These are phyloP conservation scores for Pterocles burchelli DNA, from an alignment of 2,113 vertebrate species.

Conservation along the genomic window DNA sequence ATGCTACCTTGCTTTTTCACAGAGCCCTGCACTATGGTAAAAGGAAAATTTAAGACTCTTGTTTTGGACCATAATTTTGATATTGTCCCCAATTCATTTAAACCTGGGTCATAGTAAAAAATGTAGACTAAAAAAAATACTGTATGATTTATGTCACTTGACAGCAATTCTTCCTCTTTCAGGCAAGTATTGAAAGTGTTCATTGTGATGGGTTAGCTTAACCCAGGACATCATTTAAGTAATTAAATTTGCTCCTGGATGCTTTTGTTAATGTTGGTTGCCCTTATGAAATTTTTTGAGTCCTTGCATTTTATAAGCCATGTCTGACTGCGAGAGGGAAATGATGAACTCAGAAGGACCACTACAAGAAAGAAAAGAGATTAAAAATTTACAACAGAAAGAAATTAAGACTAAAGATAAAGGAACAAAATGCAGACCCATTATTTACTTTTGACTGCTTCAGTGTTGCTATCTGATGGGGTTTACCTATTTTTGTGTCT, in stretches of 20 bases:
- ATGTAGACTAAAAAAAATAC: not conserved
- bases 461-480: not conserved
- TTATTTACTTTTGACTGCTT: not conserved
- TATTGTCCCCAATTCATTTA: not conserved
- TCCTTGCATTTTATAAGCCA: not conserved
- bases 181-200: not conserved
- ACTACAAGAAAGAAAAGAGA: not conserved
- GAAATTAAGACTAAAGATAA: not conserved
- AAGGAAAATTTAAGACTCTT: not conserved
- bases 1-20: not conserved
- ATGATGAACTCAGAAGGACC: not conserved
- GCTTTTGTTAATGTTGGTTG: not conserved
- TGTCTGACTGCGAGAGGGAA: not conserved
- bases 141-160: not conserved
- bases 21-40: accelerated
- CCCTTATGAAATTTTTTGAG: not conserved
- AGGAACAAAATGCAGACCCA: not conserved
- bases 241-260: not conserved
- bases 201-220: no score
- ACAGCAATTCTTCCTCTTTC: not conserved
- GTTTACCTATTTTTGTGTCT: not conserved
- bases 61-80: not conserved
- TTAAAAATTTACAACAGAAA: not conserved
- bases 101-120: not conserved
- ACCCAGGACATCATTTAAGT: not conserved